phyloP scores from a whole-genome alignment of 2,797 vertebrate genomes.

The Tadarida brasiliensis region DNA sequence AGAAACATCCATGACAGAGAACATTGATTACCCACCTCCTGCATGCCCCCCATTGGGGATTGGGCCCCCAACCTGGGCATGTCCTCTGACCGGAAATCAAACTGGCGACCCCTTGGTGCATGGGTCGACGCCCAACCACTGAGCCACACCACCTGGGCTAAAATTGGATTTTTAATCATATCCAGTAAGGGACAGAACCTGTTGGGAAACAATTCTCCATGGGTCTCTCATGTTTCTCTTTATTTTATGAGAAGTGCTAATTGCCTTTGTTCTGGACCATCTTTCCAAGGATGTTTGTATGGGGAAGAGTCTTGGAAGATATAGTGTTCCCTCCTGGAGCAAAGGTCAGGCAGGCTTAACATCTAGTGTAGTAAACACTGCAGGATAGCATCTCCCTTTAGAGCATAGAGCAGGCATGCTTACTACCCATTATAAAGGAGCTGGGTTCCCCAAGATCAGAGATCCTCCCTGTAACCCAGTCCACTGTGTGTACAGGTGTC shows the following conservation, averaged over 20 bases:
- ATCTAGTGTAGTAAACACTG: background rate
- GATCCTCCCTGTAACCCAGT: background rate
- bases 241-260: background rate
- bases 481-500: background rate
- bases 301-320: background rate
- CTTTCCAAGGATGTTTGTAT: conserved; percentile 4
- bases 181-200: background rate
- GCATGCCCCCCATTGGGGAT: too few relatives aligned
- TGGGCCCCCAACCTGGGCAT: too few relatives aligned
- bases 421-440: background rate
- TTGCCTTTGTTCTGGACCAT: background rate
- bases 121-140: too few relatives aligned
- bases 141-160: too few relatives aligned
- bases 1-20: too few relatives aligned
- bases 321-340: background rate
- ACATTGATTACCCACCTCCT: too few relatives aligned
- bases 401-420: background rate
- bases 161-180: conserved; percentile 2
- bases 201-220: background rate
- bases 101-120: too few relatives aligned
- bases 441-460: background rate
- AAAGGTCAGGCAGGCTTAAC: background rate
- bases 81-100: too few relatives aligned
- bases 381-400: background rate
- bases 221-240: background rate